A percentile compares a stretch with the other conserved stretches of the same genome.
Evolutionary conservation across 2,113 vertebrate genomes (phyloP).

Genomic region (Catharus fuscescens): DNA sequence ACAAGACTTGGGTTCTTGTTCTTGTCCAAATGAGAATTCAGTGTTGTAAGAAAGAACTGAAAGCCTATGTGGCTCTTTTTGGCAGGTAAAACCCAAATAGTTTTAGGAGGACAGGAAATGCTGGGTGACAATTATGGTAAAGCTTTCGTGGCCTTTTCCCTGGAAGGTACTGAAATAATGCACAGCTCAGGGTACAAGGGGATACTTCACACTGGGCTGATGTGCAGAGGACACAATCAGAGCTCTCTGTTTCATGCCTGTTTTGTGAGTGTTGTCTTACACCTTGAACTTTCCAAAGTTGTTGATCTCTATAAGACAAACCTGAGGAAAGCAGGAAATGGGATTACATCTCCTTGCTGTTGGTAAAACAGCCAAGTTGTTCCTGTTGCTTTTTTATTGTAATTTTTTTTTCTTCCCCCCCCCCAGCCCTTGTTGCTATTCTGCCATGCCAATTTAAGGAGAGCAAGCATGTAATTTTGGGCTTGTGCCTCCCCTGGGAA

Average conservation of each 20-base stretch:
- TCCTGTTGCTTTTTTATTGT: not conserved
- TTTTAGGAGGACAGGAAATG: not conserved
- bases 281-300: not conserved
- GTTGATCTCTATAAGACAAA: not conserved
- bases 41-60: not conserved
- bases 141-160: not conserved
- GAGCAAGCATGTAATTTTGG: not conserved
- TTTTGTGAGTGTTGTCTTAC: not conserved
- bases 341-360: not conserved
- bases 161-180: rapidly evolving
- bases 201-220: not conserved
- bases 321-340: not conserved
- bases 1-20: not conserved
- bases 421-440: rapidly evolving
- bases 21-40: not conserved
- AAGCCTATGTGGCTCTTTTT: not conserved
- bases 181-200: rapidly evolving
- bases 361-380: not conserved
- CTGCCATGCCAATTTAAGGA: not conserved
- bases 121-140: not conserved
- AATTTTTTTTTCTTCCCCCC: rapidly evolving
- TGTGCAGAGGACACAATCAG: not conserved
- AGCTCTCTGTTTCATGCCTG: not conserved
- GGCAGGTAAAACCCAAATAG: not conserved
- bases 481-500: not conserved